phyloP scores from a whole-genome alignment of 2,888 invertebrate species.

The Synergus itoensis region DNA sequence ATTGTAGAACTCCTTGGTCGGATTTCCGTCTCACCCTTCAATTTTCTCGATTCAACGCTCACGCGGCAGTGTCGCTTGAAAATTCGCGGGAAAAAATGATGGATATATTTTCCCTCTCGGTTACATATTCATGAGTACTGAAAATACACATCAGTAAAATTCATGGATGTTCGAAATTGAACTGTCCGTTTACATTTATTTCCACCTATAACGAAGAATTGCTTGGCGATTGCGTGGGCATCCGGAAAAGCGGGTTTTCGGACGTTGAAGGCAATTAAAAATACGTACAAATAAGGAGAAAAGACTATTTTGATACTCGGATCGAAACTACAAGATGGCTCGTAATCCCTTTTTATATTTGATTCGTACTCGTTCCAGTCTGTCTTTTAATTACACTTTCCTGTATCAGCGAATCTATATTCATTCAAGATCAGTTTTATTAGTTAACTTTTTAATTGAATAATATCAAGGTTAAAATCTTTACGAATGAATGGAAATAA shows the following conservation, averaged over 20 bases:
- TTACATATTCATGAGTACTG: slow-evolving; percentile 32
- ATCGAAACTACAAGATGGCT: not conserved
- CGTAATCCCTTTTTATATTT: not conserved
- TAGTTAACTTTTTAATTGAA: slow-evolving; percentile 22
- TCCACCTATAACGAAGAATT: not conserved
- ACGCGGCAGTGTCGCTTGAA: not conserved
- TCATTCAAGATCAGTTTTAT: not conserved
- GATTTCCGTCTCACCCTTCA: slow-evolving; percentile 1
- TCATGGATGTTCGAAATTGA: slow-evolving; percentile 34
- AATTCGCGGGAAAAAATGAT: slow-evolving; percentile 32
- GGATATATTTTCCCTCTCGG: slow-evolving; percentile 16
- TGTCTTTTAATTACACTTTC: slow-evolving; percentile 18
- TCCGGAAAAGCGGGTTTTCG: slow-evolving; percentile 5
- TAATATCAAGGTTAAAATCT: not conserved
- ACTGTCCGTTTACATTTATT: slow-evolving; percentile 33
- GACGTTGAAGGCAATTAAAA: not conserved
- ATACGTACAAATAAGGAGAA: not conserved
- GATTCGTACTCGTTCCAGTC: not conserved
- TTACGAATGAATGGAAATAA: not conserved
- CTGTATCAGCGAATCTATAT: not conserved
- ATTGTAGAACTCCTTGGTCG: not conserved
- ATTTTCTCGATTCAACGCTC: slow-evolving; percentile 26
- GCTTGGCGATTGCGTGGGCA: slow-evolving; percentile 22
- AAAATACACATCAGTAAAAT: slow-evolving; percentile 34
- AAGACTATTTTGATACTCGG: not conserved